phyloP scores from a whole-genome alignment of 2,113 vertebrate species.

The Capra hircus region DNA sequence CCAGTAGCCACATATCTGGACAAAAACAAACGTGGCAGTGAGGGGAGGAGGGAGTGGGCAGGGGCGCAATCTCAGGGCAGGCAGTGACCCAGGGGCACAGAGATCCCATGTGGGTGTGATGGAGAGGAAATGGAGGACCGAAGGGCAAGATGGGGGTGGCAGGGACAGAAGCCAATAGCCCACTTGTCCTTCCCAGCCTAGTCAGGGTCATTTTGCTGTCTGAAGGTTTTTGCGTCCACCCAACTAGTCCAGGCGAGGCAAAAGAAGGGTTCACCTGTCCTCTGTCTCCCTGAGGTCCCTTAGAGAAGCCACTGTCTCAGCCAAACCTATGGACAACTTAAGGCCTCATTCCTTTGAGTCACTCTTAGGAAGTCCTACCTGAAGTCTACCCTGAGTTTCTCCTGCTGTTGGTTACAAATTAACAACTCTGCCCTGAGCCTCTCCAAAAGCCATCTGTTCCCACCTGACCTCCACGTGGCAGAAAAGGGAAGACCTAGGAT shows the following conservation, averaged over 20 bases:
- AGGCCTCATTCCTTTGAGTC: background rate
- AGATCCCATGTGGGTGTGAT: rapidly evolving
- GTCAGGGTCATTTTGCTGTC: background rate
- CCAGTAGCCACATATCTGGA: background rate
- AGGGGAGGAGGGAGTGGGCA: rapidly evolving
- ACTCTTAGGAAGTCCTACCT: background rate
- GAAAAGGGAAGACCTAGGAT: background rate
- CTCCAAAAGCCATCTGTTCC: background rate
- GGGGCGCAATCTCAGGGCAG: background rate
- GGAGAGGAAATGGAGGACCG: background rate
- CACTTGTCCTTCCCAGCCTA: background rate
- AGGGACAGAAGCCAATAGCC: background rate
- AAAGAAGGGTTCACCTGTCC: too few relatives aligned
- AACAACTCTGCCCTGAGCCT: background rate
- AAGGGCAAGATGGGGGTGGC: background rate
- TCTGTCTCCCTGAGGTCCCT: background rate
- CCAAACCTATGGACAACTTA: background rate
- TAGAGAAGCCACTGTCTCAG: background rate
- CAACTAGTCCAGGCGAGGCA: background rate
- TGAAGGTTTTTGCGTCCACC: background rate
- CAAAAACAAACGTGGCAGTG: background rate
- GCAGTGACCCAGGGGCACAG: background rate
- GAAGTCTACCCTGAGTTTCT: background rate
- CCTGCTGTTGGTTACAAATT: background rate
- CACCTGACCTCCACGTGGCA: background rate